phyloP scores from a whole-genome alignment of 2,888 invertebrate genomes.

The Caenorhabditis parvicauda region DNA sequence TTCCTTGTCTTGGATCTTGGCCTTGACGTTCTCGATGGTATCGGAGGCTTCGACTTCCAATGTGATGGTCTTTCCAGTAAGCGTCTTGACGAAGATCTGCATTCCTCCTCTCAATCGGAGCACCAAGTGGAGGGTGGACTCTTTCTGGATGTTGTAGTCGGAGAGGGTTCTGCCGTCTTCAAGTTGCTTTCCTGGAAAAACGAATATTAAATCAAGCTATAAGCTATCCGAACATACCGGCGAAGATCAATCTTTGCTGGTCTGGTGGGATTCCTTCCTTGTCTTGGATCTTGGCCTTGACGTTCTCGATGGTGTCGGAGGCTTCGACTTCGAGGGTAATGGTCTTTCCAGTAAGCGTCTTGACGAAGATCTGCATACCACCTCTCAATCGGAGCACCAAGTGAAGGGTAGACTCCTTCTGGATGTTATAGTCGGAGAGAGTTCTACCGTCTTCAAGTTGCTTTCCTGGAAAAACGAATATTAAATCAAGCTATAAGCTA shows the following conservation, averaged over 20 bases:
- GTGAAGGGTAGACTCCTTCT: slow-evolving; percentile 46
- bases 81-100: slow-evolving; percentile 90
- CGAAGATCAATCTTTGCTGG: slow-evolving; percentile 44
- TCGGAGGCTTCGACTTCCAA: slow-evolving; percentile 38
- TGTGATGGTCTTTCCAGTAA: slow-evolving; percentile 82
- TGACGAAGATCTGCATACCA: slow-evolving; percentile 89
- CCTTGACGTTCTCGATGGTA: slow-evolving; percentile 41
- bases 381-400: slow-evolving; percentile 45
- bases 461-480: slow-evolving; percentile 66
- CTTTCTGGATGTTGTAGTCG: slow-evolving; percentile 50
- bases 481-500: background rate
- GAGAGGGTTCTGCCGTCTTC: slow-evolving; percentile 36
- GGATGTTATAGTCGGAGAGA: slow-evolving; percentile 50
- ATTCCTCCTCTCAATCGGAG: slow-evolving; percentile 66
- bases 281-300: slow-evolving; percentile 47
- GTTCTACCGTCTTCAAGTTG: slow-evolving; percentile 68
- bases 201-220: slow-evolving; percentile 37
- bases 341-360: slow-evolving; percentile 82
- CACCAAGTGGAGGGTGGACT: slow-evolving; percentile 45
- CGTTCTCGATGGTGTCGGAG: slow-evolving; percentile 45
- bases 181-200: slow-evolving; percentile 22
- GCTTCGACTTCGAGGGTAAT: slow-evolving; percentile 66
- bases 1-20: slow-evolving; percentile 40
- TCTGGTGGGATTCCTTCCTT: slow-evolving; percentile 50
- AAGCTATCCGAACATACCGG: slow-evolving; percentile 81